phyloP scores from a whole-genome alignment of 2,113 vertebrate genomes.

The Raphicerus campestris region DNA sequence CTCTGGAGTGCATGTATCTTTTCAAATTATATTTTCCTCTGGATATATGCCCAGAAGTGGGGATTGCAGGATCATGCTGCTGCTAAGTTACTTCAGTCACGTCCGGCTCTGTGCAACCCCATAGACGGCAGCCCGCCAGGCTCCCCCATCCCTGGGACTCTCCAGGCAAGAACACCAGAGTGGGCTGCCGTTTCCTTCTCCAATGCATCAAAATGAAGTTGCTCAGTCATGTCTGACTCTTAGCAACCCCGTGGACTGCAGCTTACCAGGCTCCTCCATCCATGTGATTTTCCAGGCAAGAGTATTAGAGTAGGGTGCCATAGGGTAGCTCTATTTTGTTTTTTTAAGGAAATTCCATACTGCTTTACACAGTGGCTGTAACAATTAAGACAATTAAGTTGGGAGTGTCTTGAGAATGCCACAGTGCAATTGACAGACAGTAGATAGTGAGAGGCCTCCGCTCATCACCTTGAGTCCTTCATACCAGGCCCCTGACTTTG shows the following conservation, averaged over 20 bases:
- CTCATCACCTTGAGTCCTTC: fast-evolving
- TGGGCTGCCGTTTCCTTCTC: too few species aligned
- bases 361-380: neutral
- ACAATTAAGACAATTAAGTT: neutral
- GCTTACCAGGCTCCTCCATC: too few species aligned
- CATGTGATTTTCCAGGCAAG: too few species aligned
- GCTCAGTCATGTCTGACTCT: too few species aligned
- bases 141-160: too few species aligned
- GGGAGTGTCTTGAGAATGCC: neutral
- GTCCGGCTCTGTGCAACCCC: too few species aligned
- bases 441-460: neutral
- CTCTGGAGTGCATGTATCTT: neutral
- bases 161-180: too few species aligned
- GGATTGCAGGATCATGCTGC: neutral
- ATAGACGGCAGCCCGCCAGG: too few species aligned
- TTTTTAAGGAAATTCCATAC: neutral
- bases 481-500: neutral
- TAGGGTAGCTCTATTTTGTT: neutral
- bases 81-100: too few species aligned
- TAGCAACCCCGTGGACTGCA: too few species aligned
- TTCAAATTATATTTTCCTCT: neutral
- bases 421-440: fast-evolving
- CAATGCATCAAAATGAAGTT: too few species aligned
- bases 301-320: too few species aligned
- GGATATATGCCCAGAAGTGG: neutral